Evolutionary conservation across 2,113 vertebrate genomes (phyloP), one percentile per base, ranked within the genome.

Genomic region (Mungos mungo): DNA sequence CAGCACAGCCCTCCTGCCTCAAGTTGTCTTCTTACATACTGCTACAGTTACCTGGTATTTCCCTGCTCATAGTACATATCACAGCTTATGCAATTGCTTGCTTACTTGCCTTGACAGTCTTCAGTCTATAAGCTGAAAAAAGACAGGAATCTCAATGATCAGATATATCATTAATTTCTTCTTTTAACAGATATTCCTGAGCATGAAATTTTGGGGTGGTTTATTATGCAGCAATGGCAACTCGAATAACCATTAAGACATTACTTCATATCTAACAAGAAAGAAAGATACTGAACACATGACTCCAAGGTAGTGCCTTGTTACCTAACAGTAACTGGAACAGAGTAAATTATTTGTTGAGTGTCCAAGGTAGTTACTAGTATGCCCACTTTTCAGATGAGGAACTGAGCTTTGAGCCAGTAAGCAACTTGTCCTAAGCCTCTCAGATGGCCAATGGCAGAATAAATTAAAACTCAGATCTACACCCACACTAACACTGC

Each of bases 81-180:
- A 80, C 23, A 11, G 23, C 52, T 21, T 33, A 41, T 33, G 41
- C 19, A 81, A 86, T 7, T 86, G 81, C 23, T 72, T 45, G 25
- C 16, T 79, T 82, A 92, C 71, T 95, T 97, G 85, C 79, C 72
- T 83, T 97, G 83, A 66, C 19, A 83, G 29, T 92, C 88, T 85
- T 71, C 47, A 93, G 33, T 81, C 47, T 65, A 25, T 18, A 93
- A 86, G 33, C 65, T 76, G 35, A 63, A 89, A 95, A 96, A 96
- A 33, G 35, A 71, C 13, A 79, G 12, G 72, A 7, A 96, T 66
- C 72, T 52, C 33, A 86, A 83, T 25, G 0, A 82, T 77, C 18
- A 38, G 33, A 19, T 57, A 31, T n/a, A 86, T 27, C 38, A 94
- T 65, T 88, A 52, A 87, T 91, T 93, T 95, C 68, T 79, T 93